These are phyloP conservation scores for Betta splendens DNA, from an alignment of 2,797 vertebrate species.

Conservation along the genomic window DNA sequence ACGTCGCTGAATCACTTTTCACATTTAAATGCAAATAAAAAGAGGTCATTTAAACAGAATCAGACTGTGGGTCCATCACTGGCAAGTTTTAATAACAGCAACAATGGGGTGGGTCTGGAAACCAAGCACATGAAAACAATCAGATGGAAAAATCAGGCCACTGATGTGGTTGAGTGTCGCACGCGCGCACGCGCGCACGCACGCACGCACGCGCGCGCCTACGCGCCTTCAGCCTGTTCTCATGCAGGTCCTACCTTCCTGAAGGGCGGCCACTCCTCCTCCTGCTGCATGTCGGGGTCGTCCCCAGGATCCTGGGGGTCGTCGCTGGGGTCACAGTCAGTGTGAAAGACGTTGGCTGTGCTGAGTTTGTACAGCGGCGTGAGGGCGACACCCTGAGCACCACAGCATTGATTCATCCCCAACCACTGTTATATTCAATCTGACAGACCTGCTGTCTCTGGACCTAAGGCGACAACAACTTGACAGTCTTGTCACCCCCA, in stretches of 20 bases:
- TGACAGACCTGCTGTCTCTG: conserved; percentile 95
- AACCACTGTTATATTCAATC: conserved; percentile 99
- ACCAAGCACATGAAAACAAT: conserved; percentile 65
- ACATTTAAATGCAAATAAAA: conserved; percentile 48
- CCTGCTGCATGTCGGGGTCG: conserved; percentile 84
- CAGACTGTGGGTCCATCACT: conserved; percentile 38
- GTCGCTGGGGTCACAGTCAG: conserved; percentile 91
- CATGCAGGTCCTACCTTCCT: conserved; percentile 92
- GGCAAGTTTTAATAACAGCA: conserved; percentile 43
- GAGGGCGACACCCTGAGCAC: conserved; percentile 91
- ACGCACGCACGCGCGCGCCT: too few species aligned
- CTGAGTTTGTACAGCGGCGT: conserved; percentile 91
- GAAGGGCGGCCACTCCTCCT: conserved; percentile 92
- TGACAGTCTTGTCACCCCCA: conserved; percentile 95
- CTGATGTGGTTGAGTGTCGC: conserved; percentile 45
- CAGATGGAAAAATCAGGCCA: conserved; percentile 61
- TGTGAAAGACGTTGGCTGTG: conserved; percentile 94
- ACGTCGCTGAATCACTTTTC: conserved; percentile 27
- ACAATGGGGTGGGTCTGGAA: conserved; percentile 58
- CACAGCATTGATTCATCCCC: conserved; percentile 96
- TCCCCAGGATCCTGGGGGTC: conserved; percentile 86
- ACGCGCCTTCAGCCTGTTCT: background rate
- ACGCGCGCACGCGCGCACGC: too few species aligned
- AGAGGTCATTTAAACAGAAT: conserved; percentile 37
- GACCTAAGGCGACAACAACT: conserved; percentile 95